phyloP scores from a whole-genome alignment of 2,888 invertebrate genomes.

The Eilema griseolum region DNA sequence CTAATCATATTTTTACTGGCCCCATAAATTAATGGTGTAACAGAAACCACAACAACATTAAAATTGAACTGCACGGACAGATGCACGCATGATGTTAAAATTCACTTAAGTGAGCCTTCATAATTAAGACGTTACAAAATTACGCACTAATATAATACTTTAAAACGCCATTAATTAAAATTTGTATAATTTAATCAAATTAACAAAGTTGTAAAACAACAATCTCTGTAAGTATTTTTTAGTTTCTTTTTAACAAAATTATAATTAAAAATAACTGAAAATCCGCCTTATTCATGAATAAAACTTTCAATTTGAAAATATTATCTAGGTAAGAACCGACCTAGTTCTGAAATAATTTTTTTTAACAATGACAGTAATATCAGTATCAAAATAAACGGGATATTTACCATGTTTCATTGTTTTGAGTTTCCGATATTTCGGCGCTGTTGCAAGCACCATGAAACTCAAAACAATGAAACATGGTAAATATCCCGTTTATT shows the following conservation, averaged over 20 bases:
- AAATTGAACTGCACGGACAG: constrained; percentile 61
- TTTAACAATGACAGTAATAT: no score
- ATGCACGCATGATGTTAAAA: constrained; percentile 48
- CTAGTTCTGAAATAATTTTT: not conserved
- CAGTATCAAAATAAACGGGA: no score
- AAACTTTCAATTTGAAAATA: not conserved
- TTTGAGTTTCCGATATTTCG: no score
- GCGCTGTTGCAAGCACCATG: no score
- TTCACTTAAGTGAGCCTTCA: constrained; percentile 36
- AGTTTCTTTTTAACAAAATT: constrained; percentile 8
- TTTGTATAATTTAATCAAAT: constrained; percentile 15
- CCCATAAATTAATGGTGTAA: constrained; percentile 73
- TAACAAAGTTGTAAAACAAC: constrained; percentile 16
- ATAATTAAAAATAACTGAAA: constrained; percentile 13
- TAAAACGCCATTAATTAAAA: constrained; percentile 22
- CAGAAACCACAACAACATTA: constrained; percentile 61
- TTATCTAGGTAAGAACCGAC: constrained; percentile 5
- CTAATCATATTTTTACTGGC: constrained; percentile 81
- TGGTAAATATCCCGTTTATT: no score
- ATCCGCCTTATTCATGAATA: not conserved
- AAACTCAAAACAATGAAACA: no score
- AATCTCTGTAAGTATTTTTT: constrained; percentile 6
- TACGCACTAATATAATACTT: constrained; percentile 19
- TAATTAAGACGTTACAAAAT: constrained; percentile 41
- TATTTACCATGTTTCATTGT: no score